phyloP scores from a whole-genome alignment of 2,888 invertebrate genomes.

The Hipparchia sbordonii region DNA sequence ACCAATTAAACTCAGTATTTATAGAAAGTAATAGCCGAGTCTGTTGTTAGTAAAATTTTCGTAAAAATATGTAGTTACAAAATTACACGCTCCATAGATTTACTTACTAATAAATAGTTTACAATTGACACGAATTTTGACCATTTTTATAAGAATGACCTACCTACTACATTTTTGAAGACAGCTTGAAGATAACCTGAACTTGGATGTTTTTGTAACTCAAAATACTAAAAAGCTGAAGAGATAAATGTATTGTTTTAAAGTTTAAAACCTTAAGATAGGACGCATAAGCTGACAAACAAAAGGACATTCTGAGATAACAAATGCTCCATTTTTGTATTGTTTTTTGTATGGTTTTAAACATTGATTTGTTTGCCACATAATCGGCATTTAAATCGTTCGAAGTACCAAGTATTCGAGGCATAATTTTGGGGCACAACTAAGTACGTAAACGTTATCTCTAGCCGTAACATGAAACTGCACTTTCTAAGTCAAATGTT shows the following conservation, averaged over 20 bases:
- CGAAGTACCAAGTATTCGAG: slow-evolving; percentile 65
- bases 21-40: too few relatives aligned
- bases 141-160: not conserved
- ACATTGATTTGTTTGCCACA: slow-evolving; percentile 53
- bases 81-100: too few relatives aligned
- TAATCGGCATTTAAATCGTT: slow-evolving; percentile 56
- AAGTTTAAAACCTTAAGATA: slow-evolving; percentile 23
- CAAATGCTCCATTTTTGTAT: slow-evolving; percentile 13
- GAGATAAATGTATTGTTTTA: slow-evolving; percentile 26
- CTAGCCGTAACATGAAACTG: slow-evolving; percentile 76
- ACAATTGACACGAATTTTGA: too few relatives aligned
- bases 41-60: too few relatives aligned
- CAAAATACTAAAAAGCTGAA: slow-evolving; percentile 1
- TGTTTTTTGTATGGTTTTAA: slow-evolving; percentile 12
- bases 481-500: slow-evolving; percentile 82
- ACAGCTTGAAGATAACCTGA: slow-evolving; percentile 5
- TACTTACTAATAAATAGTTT: too few relatives aligned
- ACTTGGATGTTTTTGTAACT: slow-evolving; percentile 16
- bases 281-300: slow-evolving; percentile 25
- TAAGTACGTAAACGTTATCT: slow-evolving; percentile 70
- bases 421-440: slow-evolving; percentile 54
- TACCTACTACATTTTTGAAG: not conserved
- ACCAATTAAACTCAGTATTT: too few relatives aligned
- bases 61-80: too few relatives aligned
- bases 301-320: slow-evolving; percentile 32